These are phyloP conservation scores for Hirundichthys speculiger DNA, from an alignment of 2,113 vertebrate genomes.

Conservation along the genomic window DNA sequence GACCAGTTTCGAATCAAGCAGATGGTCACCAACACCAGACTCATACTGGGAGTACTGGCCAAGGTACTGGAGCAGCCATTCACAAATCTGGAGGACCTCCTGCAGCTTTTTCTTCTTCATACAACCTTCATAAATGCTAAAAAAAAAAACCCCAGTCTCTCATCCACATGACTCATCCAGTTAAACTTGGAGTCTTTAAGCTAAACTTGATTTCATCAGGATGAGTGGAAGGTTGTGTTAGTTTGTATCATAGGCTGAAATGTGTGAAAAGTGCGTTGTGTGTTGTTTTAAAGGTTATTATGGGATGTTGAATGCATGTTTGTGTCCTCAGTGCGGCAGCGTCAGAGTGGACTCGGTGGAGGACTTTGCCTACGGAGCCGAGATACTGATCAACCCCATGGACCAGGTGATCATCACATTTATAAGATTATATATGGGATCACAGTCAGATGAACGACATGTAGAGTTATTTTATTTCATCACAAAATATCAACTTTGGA, in stretches of 20 bases:
- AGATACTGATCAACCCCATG: constrained; percentile 87
- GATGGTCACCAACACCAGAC: constrained; percentile 89
- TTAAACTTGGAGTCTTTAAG: too few species aligned
- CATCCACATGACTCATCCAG: too few species aligned
- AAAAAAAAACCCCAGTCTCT: not conserved
- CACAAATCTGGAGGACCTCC: too few species aligned
- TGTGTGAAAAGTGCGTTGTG: too few species aligned
- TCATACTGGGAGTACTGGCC: constrained; percentile 86
- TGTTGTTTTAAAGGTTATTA: not conserved
- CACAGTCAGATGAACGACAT: too few species aligned
- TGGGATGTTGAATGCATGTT: not conserved
- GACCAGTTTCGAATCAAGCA: constrained; percentile 73
- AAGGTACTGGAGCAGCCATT: constrained; percentile 55
- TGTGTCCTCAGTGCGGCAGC: constrained; percentile 75
- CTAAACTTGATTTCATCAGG: too few species aligned
- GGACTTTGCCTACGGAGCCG: constrained; percentile 91
- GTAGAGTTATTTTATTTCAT: too few species aligned
- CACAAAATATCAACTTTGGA: not conserved
- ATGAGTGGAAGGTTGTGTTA: too few species aligned
- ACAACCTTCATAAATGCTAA: too few species aligned
- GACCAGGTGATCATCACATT: constrained; percentile 66
- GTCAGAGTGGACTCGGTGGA: constrained; percentile 91
- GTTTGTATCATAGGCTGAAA: too few species aligned
- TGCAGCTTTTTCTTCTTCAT: too few species aligned
- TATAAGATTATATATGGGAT: too few species aligned